phyloP scores from a whole-genome alignment of 2,113 vertebrate species.

The Micronycteris hirsuta region DNA sequence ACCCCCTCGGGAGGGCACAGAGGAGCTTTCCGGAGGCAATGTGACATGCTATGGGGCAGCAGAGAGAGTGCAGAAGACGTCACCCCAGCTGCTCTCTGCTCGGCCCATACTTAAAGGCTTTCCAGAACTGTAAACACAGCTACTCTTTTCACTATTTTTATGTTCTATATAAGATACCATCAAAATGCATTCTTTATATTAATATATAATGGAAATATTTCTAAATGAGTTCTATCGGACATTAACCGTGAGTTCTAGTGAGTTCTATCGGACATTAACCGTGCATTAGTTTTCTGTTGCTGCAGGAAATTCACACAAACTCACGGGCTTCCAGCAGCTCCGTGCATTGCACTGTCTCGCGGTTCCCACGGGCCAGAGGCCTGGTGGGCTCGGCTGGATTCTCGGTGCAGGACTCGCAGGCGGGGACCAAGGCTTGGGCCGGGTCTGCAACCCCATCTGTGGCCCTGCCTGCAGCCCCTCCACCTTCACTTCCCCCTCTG shows the following conservation, averaged over 20 bases:
- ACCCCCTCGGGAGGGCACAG: neutral
- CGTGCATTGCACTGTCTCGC: neutral
- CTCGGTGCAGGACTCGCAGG: fast-evolving
- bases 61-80: neutral
- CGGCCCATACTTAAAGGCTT: neutral
- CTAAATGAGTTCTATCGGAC: neutral
- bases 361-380: no score
- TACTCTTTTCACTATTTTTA: neutral
- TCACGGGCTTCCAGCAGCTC: neutral
- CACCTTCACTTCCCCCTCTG: neutral
- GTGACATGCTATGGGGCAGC: no score
- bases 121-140: neutral
- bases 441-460: neutral
- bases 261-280: neutral
- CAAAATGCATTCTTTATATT: neutral
- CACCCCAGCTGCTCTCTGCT: neutral
- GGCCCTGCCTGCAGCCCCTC: neutral
- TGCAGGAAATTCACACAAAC: neutral
- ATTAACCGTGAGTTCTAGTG: neutral
- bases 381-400: no score
- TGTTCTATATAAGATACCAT: neutral
- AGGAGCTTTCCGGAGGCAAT: neutral
- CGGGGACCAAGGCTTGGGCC: no score
- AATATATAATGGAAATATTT: neutral
- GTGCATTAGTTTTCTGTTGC: neutral